A percentile compares a stretch with the other conserved stretches of the same genome.
phyloP scores from a whole-genome alignment of 2,797 vertebrate species.

The Benthosema pterotum region DNA sequence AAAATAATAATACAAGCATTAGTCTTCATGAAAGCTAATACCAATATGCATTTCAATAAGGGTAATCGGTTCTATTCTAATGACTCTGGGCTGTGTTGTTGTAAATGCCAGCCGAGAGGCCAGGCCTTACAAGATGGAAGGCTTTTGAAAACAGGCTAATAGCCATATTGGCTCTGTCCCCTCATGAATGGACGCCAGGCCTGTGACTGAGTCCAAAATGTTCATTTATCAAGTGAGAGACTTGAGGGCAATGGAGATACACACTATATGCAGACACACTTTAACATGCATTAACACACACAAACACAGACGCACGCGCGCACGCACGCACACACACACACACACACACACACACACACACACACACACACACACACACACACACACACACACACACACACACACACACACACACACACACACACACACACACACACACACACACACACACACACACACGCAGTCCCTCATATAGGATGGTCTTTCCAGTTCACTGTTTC shows the following conservation, averaged over 20 bases:
- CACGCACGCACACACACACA: constrained; percentile 13
- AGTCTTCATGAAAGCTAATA: constrained; percentile 28
- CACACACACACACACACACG: constrained; percentile 1
- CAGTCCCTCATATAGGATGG: not conserved
- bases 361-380: constrained; percentile 3
- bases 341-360: constrained; percentile 7
- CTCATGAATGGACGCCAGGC: constrained; percentile 24
- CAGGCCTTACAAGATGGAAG: constrained; percentile 29
- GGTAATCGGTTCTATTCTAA: constrained; percentile 14
- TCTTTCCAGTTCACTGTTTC: constrained; percentile 25
- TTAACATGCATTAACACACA: constrained; percentile 4
- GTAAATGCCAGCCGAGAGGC: constrained; percentile 11
- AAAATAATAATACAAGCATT: not conserved
- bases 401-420: not conserved
- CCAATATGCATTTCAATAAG: constrained; percentile 36
- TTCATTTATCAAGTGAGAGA: constrained; percentile 38
- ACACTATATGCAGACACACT: not conserved
- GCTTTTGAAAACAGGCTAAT: constrained; percentile 7
- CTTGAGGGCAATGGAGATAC: not conserved
- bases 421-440: constrained; percentile 6
- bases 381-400: constrained; percentile 1
- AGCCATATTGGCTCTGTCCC: constrained; percentile 20
- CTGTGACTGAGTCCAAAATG: constrained; percentile 26
- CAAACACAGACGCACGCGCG: constrained; percentile 6
- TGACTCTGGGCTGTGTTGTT: constrained; percentile 13